phyloP scores from a whole-genome alignment of 2,113 vertebrate genomes.

The Corydoras sp. region DNA sequence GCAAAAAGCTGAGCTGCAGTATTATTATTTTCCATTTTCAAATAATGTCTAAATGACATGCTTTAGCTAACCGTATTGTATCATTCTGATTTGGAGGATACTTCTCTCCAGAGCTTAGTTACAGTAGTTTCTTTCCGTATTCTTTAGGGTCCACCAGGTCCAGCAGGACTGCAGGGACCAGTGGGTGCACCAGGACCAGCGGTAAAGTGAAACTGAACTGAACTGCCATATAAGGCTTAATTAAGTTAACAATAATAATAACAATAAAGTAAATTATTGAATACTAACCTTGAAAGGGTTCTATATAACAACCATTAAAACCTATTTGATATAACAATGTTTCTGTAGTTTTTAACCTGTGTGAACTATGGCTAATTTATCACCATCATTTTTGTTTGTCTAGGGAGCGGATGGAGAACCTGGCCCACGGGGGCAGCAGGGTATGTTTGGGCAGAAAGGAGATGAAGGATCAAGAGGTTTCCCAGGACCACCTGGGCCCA shows the following conservation, averaged over 20 bases:
- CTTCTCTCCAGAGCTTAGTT: not conserved
- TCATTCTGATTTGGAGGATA: not conserved
- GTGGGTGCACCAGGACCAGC: conserved; percentile 90
- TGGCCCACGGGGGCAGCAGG: conserved; percentile 93
- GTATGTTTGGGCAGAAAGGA: conserved; percentile 97
- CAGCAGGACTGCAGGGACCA: conserved; percentile 89
- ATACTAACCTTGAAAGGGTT: no score
- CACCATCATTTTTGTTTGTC: not conserved
- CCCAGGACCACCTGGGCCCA: conserved; percentile 91
- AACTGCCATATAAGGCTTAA: no score
- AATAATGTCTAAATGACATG: no score
- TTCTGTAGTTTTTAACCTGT: no score
- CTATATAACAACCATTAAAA: no score
- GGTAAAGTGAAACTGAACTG: conserved; percentile 58
- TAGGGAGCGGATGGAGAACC: conserved; percentile 94
- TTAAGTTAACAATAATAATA: no score
- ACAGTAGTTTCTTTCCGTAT: conserved; percentile 22
- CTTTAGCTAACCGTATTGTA: no score
- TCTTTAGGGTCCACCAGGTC: conserved; percentile 85
- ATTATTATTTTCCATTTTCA: no score
- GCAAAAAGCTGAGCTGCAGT: no score
- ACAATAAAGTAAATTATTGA: no score
- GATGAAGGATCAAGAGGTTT: conserved; percentile 94
- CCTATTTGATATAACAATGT: no score
- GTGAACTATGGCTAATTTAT: not conserved